A percentile compares a stretch with the other conserved stretches of the same genome.
These are phyloP conservation scores for Carposina sasakii DNA, from an alignment of 1,140 invertebrate genomes.

Conservation along the genomic window DNA sequence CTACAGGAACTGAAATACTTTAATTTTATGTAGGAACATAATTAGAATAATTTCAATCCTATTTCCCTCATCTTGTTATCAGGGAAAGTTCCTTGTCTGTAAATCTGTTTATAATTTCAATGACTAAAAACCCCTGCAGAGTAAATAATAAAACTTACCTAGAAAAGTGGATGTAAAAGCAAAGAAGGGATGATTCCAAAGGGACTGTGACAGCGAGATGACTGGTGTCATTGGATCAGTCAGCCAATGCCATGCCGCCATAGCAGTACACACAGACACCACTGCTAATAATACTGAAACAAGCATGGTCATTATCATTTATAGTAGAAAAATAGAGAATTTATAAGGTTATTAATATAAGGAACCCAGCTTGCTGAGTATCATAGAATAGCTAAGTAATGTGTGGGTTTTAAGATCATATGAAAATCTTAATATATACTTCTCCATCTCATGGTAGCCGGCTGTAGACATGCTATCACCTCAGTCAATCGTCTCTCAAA, in stretches of 20 bases:
- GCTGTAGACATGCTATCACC: conserved; percentile 95
- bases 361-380: no score
- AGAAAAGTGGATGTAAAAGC: conserved; percentile 90
- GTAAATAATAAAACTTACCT: conserved; percentile 67
- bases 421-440: conserved; percentile 74
- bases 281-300: conserved; percentile 87
- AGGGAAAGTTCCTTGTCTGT: no score
- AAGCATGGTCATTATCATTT: no score
- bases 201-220: conserved; percentile 91
- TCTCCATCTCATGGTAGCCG: conserved; percentile 93
- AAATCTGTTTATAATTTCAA: background rate
- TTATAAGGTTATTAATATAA: background rate
- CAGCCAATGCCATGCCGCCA: conserved; percentile 95
- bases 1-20: no score
- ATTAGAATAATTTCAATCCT: no score
- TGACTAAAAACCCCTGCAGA: background rate
- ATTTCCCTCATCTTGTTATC: no score
- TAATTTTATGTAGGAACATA: no score
- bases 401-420: background rate
- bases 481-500: conserved; percentile 96
- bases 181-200: conserved; percentile 97
- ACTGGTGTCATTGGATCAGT: conserved; percentile 91
- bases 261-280: conserved; percentile 89
- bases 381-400: background rate
- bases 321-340: conserved; percentile 5